Conservation (phyloP, 92 coral and sea anemone genomes). For the Diadumene lineata region DNA sequence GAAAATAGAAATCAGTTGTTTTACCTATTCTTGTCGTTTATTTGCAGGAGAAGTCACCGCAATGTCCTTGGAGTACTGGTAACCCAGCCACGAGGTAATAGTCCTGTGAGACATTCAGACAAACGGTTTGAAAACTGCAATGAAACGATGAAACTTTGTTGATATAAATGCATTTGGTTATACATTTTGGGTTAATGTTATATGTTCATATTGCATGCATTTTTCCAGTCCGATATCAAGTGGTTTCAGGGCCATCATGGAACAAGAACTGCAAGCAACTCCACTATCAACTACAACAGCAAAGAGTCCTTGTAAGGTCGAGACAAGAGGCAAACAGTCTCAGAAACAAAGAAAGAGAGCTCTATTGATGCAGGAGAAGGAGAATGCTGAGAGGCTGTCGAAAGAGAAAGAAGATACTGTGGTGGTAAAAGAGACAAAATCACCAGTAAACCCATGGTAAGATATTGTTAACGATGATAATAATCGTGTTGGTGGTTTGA, state of each 20-base stretch:
- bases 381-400: not conserved
- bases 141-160: no score
- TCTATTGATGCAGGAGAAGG: slow-evolving; percentile 30
- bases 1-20: not conserved
- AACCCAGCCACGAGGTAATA: not conserved
- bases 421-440: slow-evolving; percentile 23
- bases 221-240: slow-evolving; percentile 72
- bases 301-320: slow-evolving; percentile 38
- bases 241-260: slow-evolving; percentile 78
- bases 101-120: no score
- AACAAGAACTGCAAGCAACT: slow-evolving; percentile 53
- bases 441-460: slow-evolving; percentile 64
- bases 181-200: not conserved
- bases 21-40: no score
- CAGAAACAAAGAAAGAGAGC: slow-evolving; percentile 81
- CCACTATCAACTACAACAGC: not conserved
- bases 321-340: slow-evolving; percentile 48
- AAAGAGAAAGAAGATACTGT: slow-evolving; percentile 8
- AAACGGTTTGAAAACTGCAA: no score
- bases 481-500: not conserved
- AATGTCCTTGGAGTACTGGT: slow-evolving; percentile 14
- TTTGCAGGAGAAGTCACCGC: not conserved
- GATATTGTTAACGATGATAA: not conserved
- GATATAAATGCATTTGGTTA: no score
- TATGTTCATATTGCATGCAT: not conserved